Base-by-base conservation (phyloP, 2,797 vertebrate species). In the Zalophus californianus region DNA sequence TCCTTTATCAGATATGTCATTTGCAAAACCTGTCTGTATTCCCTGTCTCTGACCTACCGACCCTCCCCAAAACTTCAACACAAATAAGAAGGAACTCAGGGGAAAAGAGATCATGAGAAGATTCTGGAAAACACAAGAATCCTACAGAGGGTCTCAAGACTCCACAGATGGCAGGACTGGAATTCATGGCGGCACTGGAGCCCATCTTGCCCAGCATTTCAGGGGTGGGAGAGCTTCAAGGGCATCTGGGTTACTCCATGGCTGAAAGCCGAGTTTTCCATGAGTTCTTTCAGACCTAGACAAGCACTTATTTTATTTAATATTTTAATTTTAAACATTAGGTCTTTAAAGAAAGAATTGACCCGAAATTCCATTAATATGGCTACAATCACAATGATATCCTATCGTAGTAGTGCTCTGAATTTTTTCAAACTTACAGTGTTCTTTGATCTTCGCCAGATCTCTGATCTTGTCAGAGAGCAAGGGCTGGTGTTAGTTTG, bases 251-350 rank as follows among this genome's bases (percentile, higher is more conserved):
- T 72, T 78, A 29, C 5, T 18, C 11, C 68, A 5, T 1, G 14
- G 25, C 82, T 29, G 7, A 66, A 84, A 90, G 56, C 15, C 32
- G 80, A 80, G 52, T 41, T 70, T 77, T 92, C 23, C 48, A 13
- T 18, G 89, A n/a, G 58, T 29, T 52, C 88, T 90, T 25, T 52
- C 56, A 84, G 78, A 79, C 32, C 27, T 83, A 48, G 38, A 48
- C 21, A 84, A 54, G 16, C 23, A 52, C 66, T 78, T 60, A 35
- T 90, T 96, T 93, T 56, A 79, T 88, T 75, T 64, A 44, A 4
- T 48, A 23, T 91, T 89, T 90, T 90, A 29, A 78, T 89, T 94
- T 87, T 95, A 73, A 92, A 86, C 20, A 56, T 66, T 12, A 56
- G 66, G 27, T 15, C 21, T 91, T 86, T 94, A 60, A 90, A 86